A percentile compares a stretch with the other conserved stretches of the same genome.
These are phyloP conservation scores for Elgaria multicarinata DNA, from an alignment of 2,113 vertebrate species.

Conservation along the genomic window DNA sequence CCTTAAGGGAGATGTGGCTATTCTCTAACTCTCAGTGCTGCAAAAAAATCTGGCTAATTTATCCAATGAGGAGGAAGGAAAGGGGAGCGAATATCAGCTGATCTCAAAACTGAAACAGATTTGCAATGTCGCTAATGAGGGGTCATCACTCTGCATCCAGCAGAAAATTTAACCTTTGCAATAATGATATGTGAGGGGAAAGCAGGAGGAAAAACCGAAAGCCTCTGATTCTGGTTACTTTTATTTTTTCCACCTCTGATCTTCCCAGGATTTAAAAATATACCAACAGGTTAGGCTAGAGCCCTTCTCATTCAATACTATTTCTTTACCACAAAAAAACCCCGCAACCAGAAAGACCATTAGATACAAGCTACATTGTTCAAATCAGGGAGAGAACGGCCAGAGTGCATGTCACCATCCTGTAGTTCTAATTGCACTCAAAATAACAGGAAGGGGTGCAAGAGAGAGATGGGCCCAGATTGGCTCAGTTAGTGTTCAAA, in stretches of 20 bases:
- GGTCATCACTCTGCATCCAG: not conserved
- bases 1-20: not conserved
- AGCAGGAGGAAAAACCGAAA: not conserved
- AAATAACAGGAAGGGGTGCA: constrained; percentile 12
- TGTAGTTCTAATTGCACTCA: not conserved
- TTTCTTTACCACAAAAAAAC: not conserved
- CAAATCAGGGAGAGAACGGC: not conserved
- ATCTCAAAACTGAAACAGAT: not conserved
- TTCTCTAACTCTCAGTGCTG: not conserved
- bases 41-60: constrained; percentile 4
- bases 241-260: not conserved
- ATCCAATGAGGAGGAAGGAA: not conserved
- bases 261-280: constrained; percentile 12
- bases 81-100: not conserved
- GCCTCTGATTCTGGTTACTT: not conserved
- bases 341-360: not conserved
- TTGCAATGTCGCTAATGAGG: not conserved
- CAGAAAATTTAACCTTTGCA: not conserved
- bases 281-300: not conserved
- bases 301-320: not conserved
- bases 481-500: constrained; percentile 11
- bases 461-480: not conserved
- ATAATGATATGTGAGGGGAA: not conserved
- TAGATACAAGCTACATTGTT: not conserved
- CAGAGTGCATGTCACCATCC: not conserved